Evolutionary conservation across 2,113 vertebrate species (phyloP), one percentile per base, ranked within the genome.

Genomic region (Antidorcas marsupialis): DNA sequence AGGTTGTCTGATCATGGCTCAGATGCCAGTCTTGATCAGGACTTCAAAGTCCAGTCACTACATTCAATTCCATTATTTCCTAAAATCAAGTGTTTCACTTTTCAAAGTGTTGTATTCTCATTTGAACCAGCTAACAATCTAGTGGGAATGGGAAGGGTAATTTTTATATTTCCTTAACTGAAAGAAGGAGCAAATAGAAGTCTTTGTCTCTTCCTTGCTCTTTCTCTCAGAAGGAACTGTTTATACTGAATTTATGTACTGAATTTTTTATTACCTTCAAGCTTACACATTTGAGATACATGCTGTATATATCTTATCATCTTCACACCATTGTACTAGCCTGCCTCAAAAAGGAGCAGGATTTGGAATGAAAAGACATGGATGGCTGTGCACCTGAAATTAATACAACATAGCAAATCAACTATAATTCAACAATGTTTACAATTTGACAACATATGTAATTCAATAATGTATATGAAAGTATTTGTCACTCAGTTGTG

Each of bases 251-350:
- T 19, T 30, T 64, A 39, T 87, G 19, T 74, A 39, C 6, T 45
- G 27, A 47, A 28, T 21, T 43, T 67, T n/a, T 87, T 87, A 85
- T 81, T 50, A 17, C 5, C 11, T 3, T 50, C 13, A 45, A 50
- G 13, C 3, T 36, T 52, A 21, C 9, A 25, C 2, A 17, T 50
- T 33, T 16, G 45, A 79, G 4, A 11, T 53, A 13, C 3, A 4
- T 1, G 23, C 12, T 45, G n/a, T 6, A 16, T 30, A 8, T 28
- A 5, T 76, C 21, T 45, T 25, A 39, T 45, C 21, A 25, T 30
- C 25, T 11, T 52, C n/a, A 64, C 1, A 23, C 1, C 9, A 7
- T 27, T 60, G 16, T 1, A 33, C 5, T 4, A 50, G 7, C 5
- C 8, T 47, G 17, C 11, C 62, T 85, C 33, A 82, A 74, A 57